Base-by-base conservation (phyloP, 2,113 vertebrate genomes). In the Neolamprologus devosi region DNA sequence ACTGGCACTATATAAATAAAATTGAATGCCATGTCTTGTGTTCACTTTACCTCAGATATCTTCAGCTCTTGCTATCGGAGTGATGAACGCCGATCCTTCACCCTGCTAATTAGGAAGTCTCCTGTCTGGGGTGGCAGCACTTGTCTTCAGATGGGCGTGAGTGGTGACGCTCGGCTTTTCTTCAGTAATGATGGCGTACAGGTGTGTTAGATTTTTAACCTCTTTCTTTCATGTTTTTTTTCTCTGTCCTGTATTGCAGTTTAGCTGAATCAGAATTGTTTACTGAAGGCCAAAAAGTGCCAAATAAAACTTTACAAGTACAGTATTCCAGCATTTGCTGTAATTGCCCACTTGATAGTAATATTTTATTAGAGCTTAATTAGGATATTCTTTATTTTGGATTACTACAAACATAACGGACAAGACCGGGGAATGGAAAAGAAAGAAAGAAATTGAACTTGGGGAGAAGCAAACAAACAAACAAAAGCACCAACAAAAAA, bases 151-250 rank as follows among this genome's bases (percentile, higher is more conserved):
- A 96, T 98, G 54, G 98, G 97, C 81, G 96, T 96, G 89, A 93
- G 96, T 1, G 97, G 97, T 0, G 98, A 98, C 0, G 97, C 97
- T 1, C 95, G 97, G 0, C 91, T 96, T 79, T 98, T 98, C 96
- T 98, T 98, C 81, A 97, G 97, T 82, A 97, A 98, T 13, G 97
- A 98, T 14, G 98, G 97, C 8, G 97, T 98, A 0, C 98, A 98
- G 97, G 98, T 96, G 70, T 68, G 78, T 82, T 7, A 2, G 9
- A 30, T n/a, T 33, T 11, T 47, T 45, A 4, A 60, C 57, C 3
- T 28, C 40, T 7, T 42, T 65, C 17, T 30, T 19, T 51, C 45
- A 3, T 30, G 45, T n/a, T 8, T 60, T 60, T 54, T 30, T 6
- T 0, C 7, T 2, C 26, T 57, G 8, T 30, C 26, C 13, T 58